Evolutionary conservation across 2,113 vertebrate species (phyloP).

Genomic region (Rhabdomys dilectus): DNA sequence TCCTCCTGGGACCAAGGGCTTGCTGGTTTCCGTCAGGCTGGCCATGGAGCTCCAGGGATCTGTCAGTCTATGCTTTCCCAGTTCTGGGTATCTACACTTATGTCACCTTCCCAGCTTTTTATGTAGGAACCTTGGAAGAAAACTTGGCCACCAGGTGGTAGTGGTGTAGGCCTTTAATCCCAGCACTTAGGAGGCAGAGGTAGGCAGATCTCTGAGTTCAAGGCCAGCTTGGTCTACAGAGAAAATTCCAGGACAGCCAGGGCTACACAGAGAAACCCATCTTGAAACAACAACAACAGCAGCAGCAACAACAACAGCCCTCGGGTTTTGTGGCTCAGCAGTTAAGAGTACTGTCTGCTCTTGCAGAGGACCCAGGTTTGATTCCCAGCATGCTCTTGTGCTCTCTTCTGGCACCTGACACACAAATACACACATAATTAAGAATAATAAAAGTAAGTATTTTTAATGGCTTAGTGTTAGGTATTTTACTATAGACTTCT

Average conservation of each 20-base stretch:
- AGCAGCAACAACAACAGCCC: neutral
- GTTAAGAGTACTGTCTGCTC: neutral
- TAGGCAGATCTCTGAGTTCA: neutral
- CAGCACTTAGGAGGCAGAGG: neutral
- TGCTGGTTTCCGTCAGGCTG: neutral
- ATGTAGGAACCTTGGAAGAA: too few relatives aligned
- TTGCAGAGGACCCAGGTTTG: neutral
- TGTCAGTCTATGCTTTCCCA: neutral
- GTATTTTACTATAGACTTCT: neutral
- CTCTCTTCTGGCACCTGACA: neutral
- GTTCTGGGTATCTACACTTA: too few relatives aligned
- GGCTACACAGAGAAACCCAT: neutral
- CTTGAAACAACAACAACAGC: neutral
- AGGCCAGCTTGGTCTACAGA: neutral
- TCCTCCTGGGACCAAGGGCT: neutral
- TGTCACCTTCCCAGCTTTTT: too few relatives aligned
- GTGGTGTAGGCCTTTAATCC: neutral
- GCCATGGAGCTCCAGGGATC: neutral
- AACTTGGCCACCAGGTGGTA: neutral
- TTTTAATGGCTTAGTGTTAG: conserved; percentile 33
- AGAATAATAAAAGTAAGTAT: neutral
- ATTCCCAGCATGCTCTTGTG: neutral
- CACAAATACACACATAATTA: neutral
- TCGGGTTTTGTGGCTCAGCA: neutral
- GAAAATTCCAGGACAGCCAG: neutral